Evolutionary conservation across 2,888 invertebrate species (phyloP), one percentile per base, ranked within the genome.

Genomic region (Cepaea hortensis): DNA sequence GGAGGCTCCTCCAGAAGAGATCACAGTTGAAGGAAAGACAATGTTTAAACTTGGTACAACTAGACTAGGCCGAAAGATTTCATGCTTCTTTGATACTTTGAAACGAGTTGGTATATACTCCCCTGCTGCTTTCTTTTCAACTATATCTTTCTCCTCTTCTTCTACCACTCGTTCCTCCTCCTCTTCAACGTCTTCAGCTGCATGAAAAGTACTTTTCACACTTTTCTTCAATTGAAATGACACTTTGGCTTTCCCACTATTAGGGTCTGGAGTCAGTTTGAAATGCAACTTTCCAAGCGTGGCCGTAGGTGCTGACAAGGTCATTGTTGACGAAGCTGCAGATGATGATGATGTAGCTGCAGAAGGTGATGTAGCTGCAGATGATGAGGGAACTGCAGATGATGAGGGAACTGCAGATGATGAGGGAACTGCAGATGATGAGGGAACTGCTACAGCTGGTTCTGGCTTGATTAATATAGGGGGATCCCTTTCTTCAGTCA

Each of bases 41-140:
- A 86, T 55, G n/a, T 77, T 81, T 6, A 82, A 6, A 61, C 70
- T 65, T 11, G 83, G 61, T 18, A 61, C 73, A 20, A 46, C 61
- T n/a, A 72, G 83, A 23, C 85, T 87, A 0, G 90, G 90, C 13
- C 87, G 84, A 61, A 88, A 90, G 85, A 90, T 88, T 23, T 89
- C 89, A 75, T 87, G 86, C 84, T 88, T 88, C 80, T 88, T 90
- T 6, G 88, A 82, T 20, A 89, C 88, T 62, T 89, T 89, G n/a
- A 89, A 89, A 62, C 90, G 87, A 55, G 87, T 87, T 0, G 90
- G 89, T 20, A 87, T 73, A 13, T 80, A 84, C n/a, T 85, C 87
- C 15, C 75, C 87, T 48, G 79, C 85, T 11, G 85, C 73, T 23
- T 81, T 77, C 46, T 81, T 79, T 70, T 87, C 89, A 23, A 84